phyloP scores from a whole-genome alignment of 2,888 invertebrate species.

The Baronia brevicornis region DNA sequence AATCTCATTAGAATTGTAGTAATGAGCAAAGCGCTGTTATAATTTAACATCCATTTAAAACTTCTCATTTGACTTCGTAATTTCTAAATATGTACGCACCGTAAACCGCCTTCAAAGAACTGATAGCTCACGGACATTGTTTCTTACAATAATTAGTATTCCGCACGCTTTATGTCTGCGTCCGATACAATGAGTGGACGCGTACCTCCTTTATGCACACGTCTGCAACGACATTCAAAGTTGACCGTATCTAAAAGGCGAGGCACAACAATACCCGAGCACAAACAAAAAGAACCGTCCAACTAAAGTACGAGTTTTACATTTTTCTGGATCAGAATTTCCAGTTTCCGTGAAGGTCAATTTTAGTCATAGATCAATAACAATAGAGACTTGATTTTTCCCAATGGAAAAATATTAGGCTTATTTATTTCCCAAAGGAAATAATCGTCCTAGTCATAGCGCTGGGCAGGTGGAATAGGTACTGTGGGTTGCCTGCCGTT shows the following conservation, averaged over 20 bases:
- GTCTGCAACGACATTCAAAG: slow-evolving; percentile 48
- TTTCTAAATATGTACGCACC: slow-evolving; percentile 21
- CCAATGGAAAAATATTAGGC: too few species aligned
- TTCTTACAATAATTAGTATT: slow-evolving; percentile 44
- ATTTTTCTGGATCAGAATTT: slow-evolving; percentile 32
- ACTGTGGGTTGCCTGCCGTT: too few species aligned
- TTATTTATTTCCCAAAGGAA: slow-evolving; percentile 15
- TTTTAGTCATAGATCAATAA: slow-evolving; percentile 29
- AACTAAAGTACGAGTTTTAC: slow-evolving; percentile 29
- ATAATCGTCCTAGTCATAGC: slow-evolving; percentile 12
- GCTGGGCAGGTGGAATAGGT: too few species aligned
- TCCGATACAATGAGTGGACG: slow-evolving; percentile 27
- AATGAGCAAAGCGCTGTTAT: not conserved
- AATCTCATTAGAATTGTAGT: too few species aligned
- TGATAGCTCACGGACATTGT: slow-evolving; percentile 51
- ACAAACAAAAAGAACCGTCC: slow-evolving; percentile 36
- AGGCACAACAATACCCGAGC: slow-evolving; percentile 33
- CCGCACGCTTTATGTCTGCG: slow-evolving; percentile 29
- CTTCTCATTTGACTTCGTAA: slow-evolving; percentile 2
- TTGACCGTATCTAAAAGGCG: slow-evolving; percentile 59
- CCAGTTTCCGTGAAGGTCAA: slow-evolving; percentile 39
- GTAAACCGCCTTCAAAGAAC: slow-evolving; percentile 33
- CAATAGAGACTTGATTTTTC: too few species aligned
- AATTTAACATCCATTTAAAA: slow-evolving; percentile 5
- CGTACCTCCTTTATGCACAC: slow-evolving; percentile 23